Evolutionary conservation across 2,888 invertebrate genomes (phyloP).

Genomic region (Ichneumoninae sp.): DNA sequence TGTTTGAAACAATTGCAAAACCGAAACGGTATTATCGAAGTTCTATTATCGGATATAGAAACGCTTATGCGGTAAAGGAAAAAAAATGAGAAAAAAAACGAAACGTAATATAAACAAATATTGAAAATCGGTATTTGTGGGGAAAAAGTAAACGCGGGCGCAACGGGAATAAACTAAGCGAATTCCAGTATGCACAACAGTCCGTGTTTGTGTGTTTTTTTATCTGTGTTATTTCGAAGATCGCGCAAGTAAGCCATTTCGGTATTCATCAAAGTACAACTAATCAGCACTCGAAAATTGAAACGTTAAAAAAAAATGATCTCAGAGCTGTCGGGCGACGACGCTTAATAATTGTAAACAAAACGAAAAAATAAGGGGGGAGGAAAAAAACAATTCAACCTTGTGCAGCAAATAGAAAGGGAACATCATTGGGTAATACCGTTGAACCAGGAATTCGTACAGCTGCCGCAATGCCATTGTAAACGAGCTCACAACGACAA

Average conservation of each 20-base stretch:
- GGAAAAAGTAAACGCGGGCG: slow-evolving; percentile 57
- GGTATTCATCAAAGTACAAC: slow-evolving; percentile 74
- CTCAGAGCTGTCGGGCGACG: slow-evolving; percentile 75
- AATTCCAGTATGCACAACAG: slow-evolving; percentile 74
- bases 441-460: slow-evolving; percentile 76
- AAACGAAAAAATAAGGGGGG: slow-evolving; percentile 63
- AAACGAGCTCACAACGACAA: slow-evolving; percentile 49
- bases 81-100: slow-evolving; percentile 37
- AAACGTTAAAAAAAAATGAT: slow-evolving; percentile 76
- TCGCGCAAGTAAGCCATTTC: slow-evolving; percentile 2
- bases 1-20: slow-evolving; percentile 79
- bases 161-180: slow-evolving; percentile 71
- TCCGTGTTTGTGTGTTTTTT: slow-evolving; percentile 69
- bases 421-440: slow-evolving; percentile 82
- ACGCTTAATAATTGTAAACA: slow-evolving; percentile 79
- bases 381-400: slow-evolving; percentile 77
- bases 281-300: slow-evolving; percentile 79
- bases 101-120: slow-evolving; percentile 24
- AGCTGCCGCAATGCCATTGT: slow-evolving; percentile 74
- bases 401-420: slow-evolving; percentile 78
- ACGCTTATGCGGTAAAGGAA: slow-evolving; percentile 37
- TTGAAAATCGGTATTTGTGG: slow-evolving; percentile 68
- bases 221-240: slow-evolving; percentile 56
- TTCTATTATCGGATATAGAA: slow-evolving; percentile 59
- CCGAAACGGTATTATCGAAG: slow-evolving; percentile 71